These are phyloP conservation scores for Palaemon carinicauda DNA, from an alignment of 1,140 invertebrate genomes.

Conservation along the genomic window DNA sequence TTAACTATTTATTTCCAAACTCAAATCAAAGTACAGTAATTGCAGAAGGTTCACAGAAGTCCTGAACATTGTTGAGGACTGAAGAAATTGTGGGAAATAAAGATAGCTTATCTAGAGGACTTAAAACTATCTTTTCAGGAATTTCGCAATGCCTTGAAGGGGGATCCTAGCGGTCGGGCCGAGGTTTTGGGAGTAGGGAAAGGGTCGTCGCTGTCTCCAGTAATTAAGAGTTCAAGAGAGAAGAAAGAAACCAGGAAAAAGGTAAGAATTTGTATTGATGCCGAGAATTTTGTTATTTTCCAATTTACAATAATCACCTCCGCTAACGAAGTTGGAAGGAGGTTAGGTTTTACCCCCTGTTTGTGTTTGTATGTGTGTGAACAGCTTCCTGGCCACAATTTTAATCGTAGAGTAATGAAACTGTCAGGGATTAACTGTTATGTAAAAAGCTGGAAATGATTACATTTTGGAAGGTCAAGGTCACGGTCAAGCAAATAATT, in stretches of 20 bases:
- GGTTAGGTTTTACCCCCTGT: no score
- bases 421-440: no score
- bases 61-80: neutral
- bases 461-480: no score
- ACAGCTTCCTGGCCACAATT: no score
- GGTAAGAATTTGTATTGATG: neutral
- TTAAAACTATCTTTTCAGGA: slow-evolving; percentile 2
- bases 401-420: no score
- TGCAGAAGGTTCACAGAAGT: neutral
- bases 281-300: no score
- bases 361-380: no score
- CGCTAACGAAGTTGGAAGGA: no score
- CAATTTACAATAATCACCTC: no score
- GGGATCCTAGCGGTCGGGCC: slow-evolving; percentile 15
- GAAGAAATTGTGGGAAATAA: neutral
- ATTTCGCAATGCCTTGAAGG: slow-evolving; percentile 38
- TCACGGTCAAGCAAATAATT: no score
- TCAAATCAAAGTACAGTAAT: neutral
- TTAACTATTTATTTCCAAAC: no score
- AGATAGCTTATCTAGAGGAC: neutral
- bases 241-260: slow-evolving; percentile 8
- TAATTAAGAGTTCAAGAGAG: neutral
- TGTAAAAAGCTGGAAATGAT: no score
- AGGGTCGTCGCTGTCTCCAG: slow-evolving; percentile 20
- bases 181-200: slow-evolving; percentile 14